Base-by-base conservation (phyloP, 2,797 vertebrate genomes). In the Myotis planiceps region DNA sequence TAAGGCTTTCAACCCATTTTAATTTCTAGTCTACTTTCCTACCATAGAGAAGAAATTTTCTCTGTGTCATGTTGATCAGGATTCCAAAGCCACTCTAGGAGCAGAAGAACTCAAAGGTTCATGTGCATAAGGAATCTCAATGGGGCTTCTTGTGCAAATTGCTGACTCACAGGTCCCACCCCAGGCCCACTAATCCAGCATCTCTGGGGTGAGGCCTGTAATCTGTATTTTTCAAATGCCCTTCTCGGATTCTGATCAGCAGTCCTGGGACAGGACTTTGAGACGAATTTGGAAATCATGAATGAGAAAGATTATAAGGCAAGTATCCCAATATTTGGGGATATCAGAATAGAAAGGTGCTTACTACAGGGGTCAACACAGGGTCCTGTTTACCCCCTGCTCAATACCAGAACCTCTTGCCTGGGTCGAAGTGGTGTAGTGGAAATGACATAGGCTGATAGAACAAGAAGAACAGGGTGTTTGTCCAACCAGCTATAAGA, bases 1-100 rank as follows among this genome's bases (percentile, higher is more conserved):
- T 39, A 78, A 92, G 88, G 23, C 49, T 89, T 93, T 84, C 37
- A 29, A 18, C 6, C 23, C 7, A 45, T 76, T 92, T 89, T 72
- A 47, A 76, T 76, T 66, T 82, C 60, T 81, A 21, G 29, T 74
- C 76, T 93, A 3, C 87, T 81, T 94, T 90, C 53, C 74, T 74
- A 75, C 15, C 16, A 37, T 13, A 42, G 19, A 42, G 78, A 83
- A 85, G 16, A 84, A 84, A 65, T 53, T 47, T 72, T 14, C 18
- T 65, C 32, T 72, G 19, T 74, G n/a, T 74, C 51, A 21, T 29
- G 9, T 49, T 47, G 45, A 39, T 80, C 37, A 63, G 55, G 23
- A 85, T 63, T 47, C 58, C 39, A 93, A 80, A 65, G 9, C 76
- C 34, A 23, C 29, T 58, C 13, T 45, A 81, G 27, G 2, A 81